Evolutionary conservation across 2,113 vertebrate species (phyloP), one percentile per base, ranked within the genome.

Genomic region (Macrotus californicus): DNA sequence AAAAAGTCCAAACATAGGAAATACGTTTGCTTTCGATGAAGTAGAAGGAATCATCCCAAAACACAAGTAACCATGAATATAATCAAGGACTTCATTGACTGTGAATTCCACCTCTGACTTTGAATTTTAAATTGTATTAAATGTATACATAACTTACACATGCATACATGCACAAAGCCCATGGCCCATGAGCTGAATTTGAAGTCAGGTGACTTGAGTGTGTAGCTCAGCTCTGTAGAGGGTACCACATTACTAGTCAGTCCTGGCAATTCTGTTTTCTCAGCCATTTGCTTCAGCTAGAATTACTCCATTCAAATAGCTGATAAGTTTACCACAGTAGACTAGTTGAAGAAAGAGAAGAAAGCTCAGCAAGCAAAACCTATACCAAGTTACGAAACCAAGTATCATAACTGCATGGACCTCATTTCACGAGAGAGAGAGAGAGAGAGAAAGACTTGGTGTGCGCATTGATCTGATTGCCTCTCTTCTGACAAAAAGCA

Each of bases 401-500:
- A 73, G 24, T 41, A 22, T 82, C 31, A 31, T 69, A 41, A 31
- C 48, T 34, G 31, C 36, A 41, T 1, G 21, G 59, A 50, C 21
- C 61, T 94, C 64, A 50, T 73, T 87, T n/a, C n/a, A n/a, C n/a
- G n/a, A n/a, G n/a, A n/a, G 79, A 36, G 92, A 90, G 94, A 73
- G 80, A 91, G 19, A 73, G 34, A 93, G n/a, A 77, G 69, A 39
- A 90, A 86, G 24, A 43, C 36, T 91, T 10, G 5, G 24, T n/a
- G 39, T 87, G 34, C 29, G 1, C 48, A 6, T 50, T 16, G 2
- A 8, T 76, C 91, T 85, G 48, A 39, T n/a, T 22, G 7, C 39
- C 43, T 66, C 41, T 83, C 31, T 43, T 73, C 79, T 39, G 41
- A 87, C 56, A 67, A 80, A 82, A 88, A 92, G 73, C 26, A 48